Base-by-base conservation (phyloP, 2,888 invertebrate genomes). In the Apotomis betuletana region DNA sequence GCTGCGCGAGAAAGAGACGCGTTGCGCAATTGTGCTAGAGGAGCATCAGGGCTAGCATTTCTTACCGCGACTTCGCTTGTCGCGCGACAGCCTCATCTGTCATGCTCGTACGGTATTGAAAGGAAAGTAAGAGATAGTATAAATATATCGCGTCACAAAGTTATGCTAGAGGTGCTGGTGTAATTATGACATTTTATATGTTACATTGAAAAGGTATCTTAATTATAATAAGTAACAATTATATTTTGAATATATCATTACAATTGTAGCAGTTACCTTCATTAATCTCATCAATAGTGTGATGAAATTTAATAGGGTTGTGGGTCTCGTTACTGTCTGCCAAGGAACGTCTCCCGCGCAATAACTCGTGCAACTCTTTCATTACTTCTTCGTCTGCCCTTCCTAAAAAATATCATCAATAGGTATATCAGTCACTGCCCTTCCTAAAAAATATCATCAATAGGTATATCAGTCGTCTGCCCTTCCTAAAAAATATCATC, bases 261-360 rank as follows among this genome's bases (percentile, higher is more conserved):
- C 38, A 49, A 3, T 58, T 6, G 3, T 4, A 1, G 5, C 49
- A 58, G 55, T 41, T 81, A 90, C 90, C 90, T 87, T 89, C 88
- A 78, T 90, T 87, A 0, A 89, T 62, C 76, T 92, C 92, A 76
- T 92, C 90, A 1, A 88, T 74, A 1, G 85, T 81, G 54, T 89
- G 81, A 78, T 87, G 82, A 75, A 88, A 88, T 63, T 80, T 83
- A 0, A 89, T 49, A 69, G 52, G 64, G 70, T 15, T 44, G 61
- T 76, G 82, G 67, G 81, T 90, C 85, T 86, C 94, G 82, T 75
- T 83, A 86, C 0, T 68, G 64, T 55, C 87, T 81, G 3, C 62
- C 41, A 54, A 84, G 62, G 13, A 77, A 54, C 15, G 75, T 67
- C 41, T 78, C 58, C 57, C 55, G 5, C 65, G 55, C 12, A 65